Evolutionary conservation across 2,888 invertebrate genomes (phyloP).

Genomic region (Mylabris sibirica): DNA sequence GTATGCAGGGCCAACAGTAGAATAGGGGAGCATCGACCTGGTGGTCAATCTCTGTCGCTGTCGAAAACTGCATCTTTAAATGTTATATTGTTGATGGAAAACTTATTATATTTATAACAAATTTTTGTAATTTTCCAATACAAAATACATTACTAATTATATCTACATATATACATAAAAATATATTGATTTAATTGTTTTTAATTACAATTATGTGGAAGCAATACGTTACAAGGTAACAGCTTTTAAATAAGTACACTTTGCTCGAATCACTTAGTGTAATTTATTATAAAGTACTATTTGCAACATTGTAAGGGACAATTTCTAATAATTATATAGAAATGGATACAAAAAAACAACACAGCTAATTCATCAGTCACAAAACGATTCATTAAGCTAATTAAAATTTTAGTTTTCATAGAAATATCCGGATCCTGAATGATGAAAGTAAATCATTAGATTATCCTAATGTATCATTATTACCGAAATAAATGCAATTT

Average conservation of each 20-base stretch:
- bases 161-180: background rate
- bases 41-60: slow-evolving; percentile 38
- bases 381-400: background rate
- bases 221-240: background rate
- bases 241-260: slow-evolving; percentile 1
- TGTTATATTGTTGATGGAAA: slow-evolving; percentile 27
- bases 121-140: slow-evolving; percentile 13
- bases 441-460: background rate
- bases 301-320: background rate
- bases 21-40: slow-evolving; percentile 56
- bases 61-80: slow-evolving; percentile 40
- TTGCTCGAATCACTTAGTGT: background rate
- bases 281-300: background rate
- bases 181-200: slow-evolving; percentile 8
- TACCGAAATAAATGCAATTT: background rate
- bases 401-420: background rate
- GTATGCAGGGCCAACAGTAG: slow-evolving; percentile 48
- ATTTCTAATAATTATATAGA: background rate
- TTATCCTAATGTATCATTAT: background rate
- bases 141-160: background rate
- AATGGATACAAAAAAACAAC: background rate
- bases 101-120: background rate
- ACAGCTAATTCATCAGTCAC: background rate
- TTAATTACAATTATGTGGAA: slow-evolving; percentile 6
- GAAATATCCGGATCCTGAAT: background rate